Conservation (phyloP, 2,797 vertebrate species). For the Siniperca obscura region DNA sequence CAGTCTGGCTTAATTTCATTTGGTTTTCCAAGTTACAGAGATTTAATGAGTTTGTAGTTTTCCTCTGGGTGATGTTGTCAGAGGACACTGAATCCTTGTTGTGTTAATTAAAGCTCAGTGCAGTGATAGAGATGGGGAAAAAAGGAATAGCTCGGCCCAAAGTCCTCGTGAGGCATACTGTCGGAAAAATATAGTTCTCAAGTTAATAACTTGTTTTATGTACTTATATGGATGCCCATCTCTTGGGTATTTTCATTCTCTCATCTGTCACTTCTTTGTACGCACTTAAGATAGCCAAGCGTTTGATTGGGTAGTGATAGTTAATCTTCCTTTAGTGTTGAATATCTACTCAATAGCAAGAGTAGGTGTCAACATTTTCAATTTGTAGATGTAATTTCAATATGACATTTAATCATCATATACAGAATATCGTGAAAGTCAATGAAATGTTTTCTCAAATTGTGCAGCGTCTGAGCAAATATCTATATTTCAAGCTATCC, state of each 20-base stretch:
- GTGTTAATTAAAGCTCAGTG: conserved; percentile 79
- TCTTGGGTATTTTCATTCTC: conserved; percentile 30
- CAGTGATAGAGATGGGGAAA: conserved; percentile 58
- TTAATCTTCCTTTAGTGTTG: not conserved
- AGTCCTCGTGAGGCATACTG: conserved; percentile 61
- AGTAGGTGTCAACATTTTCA: not conserved
- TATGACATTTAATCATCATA: not conserved
- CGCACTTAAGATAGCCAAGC: not conserved
- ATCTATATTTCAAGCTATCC: not conserved
- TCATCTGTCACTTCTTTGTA: not conserved
- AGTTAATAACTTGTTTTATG: conserved; percentile 74
- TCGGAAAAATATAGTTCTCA: conserved; percentile 70
- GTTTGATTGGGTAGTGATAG: conserved; percentile 6
- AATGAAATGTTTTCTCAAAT: not conserved
- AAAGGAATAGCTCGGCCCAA: conserved; percentile 35
- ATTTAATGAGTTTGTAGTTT: conserved; percentile 79
- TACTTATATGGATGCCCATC: conserved; percentile 54
- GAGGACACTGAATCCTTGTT: conserved; percentile 77
- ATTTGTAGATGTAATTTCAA: not conserved
- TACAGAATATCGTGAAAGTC: conserved; percentile 4
- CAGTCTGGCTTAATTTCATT: conserved; percentile 71
- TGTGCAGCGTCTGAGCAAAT: not conserved
- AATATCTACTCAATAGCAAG: not conserved
- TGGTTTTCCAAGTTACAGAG: conserved; percentile 53
- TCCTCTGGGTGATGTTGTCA: conserved; percentile 78